Evolutionary conservation across 1,140 invertebrate species (phyloP), one percentile per base, ranked within the genome.

Genomic region (Belonocnema kinseyi): DNA sequence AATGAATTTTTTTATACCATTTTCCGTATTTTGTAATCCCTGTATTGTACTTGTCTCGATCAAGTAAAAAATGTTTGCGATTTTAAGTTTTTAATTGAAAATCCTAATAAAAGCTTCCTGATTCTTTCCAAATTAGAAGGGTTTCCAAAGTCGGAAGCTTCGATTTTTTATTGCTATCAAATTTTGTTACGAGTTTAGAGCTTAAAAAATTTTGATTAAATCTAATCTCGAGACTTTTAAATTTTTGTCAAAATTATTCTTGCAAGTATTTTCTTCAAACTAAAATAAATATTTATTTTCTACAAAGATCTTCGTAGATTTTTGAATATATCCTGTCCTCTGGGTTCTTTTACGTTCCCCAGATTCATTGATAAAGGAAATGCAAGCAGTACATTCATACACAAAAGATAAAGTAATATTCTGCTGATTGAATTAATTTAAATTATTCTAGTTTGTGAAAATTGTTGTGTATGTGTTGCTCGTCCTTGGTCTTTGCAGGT

Each of bases 381-480:
- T 66, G 33, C 40, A 66, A 46, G 6, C 40, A 77, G 54, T 79
- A 75, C 73, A 51, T 70, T 70, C 33, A 73, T 50, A 17, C 17
- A 75, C 52, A 19, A 50, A 52, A 73, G 10, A 54, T 79, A 26
- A 14, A 52, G 12, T 73, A 56, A 52, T 75, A 70, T 78, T 46
- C 17, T 52, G 10, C 8, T 11, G 4, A 6, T 46, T 46, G 40
- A 11, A 46, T 46, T 2, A 46, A 8, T 46, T 7, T 6, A 46
- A 46, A 46, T 0, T 0, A 0, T 11, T 8, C 5, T 10, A 46
- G 2, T 33, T 46, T 46, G 10, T 46, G 40, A 11, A 46, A 46
- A 46, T 46, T 46, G 7, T 46, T 46, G 7, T 46, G 40, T 46
- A 46, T 46, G 40, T 46, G 7, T 46, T 46, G 40, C 40, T 46